Percentiles rank a stretch among this genome's conserved stretches.
phyloP scores from a whole-genome alignment of 1,140 invertebrate species.

The Drosophila arizonae region DNA sequence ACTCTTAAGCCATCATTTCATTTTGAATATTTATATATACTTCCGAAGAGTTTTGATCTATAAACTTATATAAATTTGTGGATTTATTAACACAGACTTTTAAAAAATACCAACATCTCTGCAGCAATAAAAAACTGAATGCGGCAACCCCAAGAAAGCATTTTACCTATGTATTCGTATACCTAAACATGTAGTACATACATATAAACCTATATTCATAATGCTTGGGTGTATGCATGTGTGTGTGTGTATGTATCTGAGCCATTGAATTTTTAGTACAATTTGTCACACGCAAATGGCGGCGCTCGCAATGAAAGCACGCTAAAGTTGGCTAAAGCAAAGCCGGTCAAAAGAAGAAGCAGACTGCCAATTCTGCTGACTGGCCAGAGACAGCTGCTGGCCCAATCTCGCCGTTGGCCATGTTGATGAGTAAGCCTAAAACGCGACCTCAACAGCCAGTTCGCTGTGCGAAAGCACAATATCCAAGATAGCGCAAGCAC shows the following conservation, averaged over 20 bases:
- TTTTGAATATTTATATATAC: no score
- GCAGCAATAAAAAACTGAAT: constrained; percentile 22
- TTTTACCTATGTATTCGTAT: constrained; percentile 20
- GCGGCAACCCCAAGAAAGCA: constrained; percentile 39
- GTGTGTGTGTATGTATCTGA: neutral
- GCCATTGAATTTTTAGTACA: constrained; percentile 60
- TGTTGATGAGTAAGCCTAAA: constrained; percentile 13
- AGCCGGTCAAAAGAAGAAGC: constrained; percentile 40
- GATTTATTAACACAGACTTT: no score
- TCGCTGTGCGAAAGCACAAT: neutral
- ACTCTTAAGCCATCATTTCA: no score
- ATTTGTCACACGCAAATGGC: constrained; percentile 60
- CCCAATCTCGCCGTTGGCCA: constrained; percentile 12
- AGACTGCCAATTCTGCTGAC: constrained; percentile 27
- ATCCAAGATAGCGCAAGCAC: neutral
- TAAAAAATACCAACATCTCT: no score
- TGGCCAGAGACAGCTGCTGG: constrained; percentile 7
- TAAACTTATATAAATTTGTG: no score
- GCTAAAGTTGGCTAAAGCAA: constrained; percentile 29
- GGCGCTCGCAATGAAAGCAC: constrained; percentile 47
- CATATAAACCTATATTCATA: neutral
- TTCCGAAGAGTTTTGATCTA: no score
- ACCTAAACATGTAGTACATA: no score
- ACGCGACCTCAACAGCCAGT: constrained; percentile 21
- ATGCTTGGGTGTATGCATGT: neutral